These are phyloP conservation scores for Baryphthengus martii DNA, from an alignment of 2,113 vertebrate species.

Conservation along the genomic window DNA sequence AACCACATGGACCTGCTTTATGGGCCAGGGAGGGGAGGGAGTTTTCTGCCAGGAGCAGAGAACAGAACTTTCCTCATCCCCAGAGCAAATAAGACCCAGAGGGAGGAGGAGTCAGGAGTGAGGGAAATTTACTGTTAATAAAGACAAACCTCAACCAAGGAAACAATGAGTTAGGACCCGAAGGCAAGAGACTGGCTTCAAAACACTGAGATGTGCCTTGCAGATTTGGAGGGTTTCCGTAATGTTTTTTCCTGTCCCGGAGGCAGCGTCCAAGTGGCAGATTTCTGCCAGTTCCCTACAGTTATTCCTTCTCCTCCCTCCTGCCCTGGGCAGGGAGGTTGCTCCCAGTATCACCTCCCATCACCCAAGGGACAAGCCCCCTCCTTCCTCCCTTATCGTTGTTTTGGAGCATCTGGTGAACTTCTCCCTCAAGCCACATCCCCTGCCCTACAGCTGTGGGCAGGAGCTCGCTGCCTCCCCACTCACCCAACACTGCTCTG, in stretches of 20 bases:
- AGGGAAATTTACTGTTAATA: background rate
- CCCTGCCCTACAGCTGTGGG: background rate
- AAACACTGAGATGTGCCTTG: background rate
- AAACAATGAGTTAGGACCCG: background rate
- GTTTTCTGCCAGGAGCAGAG: background rate
- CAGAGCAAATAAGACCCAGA: background rate
- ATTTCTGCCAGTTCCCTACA: constrained; percentile 1
- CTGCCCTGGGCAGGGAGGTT: background rate
- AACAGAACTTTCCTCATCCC: background rate
- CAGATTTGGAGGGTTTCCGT: background rate
- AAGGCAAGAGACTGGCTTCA: background rate
- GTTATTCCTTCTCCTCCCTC: background rate
- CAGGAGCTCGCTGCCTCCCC: background rate
- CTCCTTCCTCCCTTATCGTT: background rate
- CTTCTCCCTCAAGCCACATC: background rate
- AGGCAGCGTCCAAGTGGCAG: background rate
- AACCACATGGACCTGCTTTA: rapidly evolving
- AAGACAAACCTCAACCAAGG: background rate
- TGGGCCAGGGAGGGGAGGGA: rapidly evolving
- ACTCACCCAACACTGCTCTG: rapidly evolving
- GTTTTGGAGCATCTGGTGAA: background rate
- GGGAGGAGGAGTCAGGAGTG: background rate
- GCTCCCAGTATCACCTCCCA: background rate
- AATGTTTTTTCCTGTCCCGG: constrained; percentile 11
- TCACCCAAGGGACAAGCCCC: background rate